phyloP scores from a whole-genome alignment of 2,113 vertebrate species.

The Tympanuchus pallidicinctus region DNA sequence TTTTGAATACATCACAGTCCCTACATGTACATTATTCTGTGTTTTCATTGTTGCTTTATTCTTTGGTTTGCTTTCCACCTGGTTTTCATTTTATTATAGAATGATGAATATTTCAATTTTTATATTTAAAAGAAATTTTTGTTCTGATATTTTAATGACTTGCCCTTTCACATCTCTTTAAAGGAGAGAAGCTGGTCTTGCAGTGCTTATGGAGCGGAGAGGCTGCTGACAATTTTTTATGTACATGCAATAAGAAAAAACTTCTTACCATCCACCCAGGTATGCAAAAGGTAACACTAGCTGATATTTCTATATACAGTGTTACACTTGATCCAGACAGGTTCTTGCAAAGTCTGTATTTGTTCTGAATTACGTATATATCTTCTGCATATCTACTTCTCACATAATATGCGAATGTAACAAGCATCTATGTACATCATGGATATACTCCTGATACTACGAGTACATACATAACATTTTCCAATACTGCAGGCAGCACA shows the following conservation, averaged over 20 bases:
- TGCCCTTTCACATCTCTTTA: conserved; percentile 5
- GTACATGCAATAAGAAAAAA: neutral
- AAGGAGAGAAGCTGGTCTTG: neutral
- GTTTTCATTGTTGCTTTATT: neutral
- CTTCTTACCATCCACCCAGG: neutral
- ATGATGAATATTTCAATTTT: neutral
- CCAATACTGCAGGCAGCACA: neutral
- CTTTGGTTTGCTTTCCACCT: neutral
- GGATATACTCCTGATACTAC: neutral
- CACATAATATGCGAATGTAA: neutral
- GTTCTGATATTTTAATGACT: conserved; percentile 8
- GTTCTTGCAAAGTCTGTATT: neutral
- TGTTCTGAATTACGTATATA: neutral
- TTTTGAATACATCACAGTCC: neutral
- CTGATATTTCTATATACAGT: neutral
- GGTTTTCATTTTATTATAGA: conserved; percentile 11
- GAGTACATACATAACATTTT: neutral
- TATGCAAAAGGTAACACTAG: neutral
- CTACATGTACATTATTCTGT: neutral
- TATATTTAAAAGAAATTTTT: neutral
- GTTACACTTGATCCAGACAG: neutral
- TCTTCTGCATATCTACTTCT: neutral
- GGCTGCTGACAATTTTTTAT: neutral
- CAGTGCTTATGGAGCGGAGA: neutral
- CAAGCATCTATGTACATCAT: neutral